phyloP scores from a whole-genome alignment of 1,140 invertebrate species.

The Formica selysi region DNA sequence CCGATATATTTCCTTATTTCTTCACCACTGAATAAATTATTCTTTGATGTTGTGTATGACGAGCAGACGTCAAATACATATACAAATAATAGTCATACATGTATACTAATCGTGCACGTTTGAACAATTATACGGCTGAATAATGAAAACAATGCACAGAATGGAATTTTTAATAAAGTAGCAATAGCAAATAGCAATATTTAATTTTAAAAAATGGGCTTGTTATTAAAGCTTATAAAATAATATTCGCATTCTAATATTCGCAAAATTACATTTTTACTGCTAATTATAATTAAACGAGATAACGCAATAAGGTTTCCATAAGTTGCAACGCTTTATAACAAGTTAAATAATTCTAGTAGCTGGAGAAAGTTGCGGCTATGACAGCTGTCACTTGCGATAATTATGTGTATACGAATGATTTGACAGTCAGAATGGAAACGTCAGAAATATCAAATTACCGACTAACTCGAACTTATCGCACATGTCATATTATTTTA shows the following conservation, averaged over 20 bases:
- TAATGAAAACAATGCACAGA: background rate
- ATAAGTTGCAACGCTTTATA: background rate
- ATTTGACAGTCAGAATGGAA: background rate
- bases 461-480: background rate
- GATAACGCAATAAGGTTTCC: background rate
- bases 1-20: constrained; percentile 16
- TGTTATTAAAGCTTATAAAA: background rate
- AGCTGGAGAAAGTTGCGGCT: background rate
- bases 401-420: background rate
- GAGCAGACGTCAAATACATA: background rate
- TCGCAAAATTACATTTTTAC: background rate
- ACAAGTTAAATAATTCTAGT: background rate
- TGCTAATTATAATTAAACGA: background rate
- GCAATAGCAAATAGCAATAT: background rate
- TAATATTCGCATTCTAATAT: background rate
- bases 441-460: constrained; percentile 43
- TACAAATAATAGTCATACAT: background rate
- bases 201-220: background rate
- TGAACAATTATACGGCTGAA: background rate
- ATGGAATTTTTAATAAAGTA: background rate
- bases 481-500: background rate
- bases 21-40: background rate
- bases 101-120: background rate
- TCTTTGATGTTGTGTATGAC: background rate
- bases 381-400: constrained; percentile 42